Base-by-base conservation (phyloP, 2,888 invertebrate genomes). In the Volucella inanis region DNA sequence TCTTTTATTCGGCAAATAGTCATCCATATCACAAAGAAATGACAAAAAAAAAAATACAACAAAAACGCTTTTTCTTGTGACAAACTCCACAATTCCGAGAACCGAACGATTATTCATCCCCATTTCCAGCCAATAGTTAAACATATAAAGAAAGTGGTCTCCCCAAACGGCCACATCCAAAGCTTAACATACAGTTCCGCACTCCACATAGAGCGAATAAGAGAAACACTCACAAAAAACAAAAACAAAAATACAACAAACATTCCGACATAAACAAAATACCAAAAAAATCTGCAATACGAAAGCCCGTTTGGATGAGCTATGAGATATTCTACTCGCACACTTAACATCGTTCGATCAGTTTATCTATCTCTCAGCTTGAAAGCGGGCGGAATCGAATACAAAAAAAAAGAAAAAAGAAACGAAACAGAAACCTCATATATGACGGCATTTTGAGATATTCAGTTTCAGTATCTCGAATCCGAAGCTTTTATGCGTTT, bases 401-500 rank as follows among this genome's bases (percentile, higher is more conserved):
- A 6, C 12, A 55, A 75, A 22, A 75, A 75, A 10, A 55, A 54
- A 14, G 18, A 55, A 54, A 57, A 31, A 47, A 39, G 39, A 61
- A 11, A 54, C 57, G 39, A 22, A 43, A 4, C 71, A 39, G 52
- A 31, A 31, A 31, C 31, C 31, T 31, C 31, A 31, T 31, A 31
- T 6, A 31, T 31, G 31, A 31, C 31, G 31, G 31, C 6, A 31
- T 6, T 31, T 31, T 31, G 6, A 31, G 31, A 31, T 31, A 31
- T 31, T 31, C 15, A 41, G n/a, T 62, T 45, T 43, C 67, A 80
- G 62, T 54, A 64, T 39, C 70, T 11, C 49, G 57, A 77, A 85
- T 80, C 85, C 49, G 57, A 77, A 85, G 85, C 85, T 85, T 85
- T 80, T 72, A 55, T 85, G 81, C 76, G 80, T 62, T 72, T 50